phyloP scores from a whole-genome alignment of 2,113 vertebrate genomes.

The Perccottus glenii region DNA sequence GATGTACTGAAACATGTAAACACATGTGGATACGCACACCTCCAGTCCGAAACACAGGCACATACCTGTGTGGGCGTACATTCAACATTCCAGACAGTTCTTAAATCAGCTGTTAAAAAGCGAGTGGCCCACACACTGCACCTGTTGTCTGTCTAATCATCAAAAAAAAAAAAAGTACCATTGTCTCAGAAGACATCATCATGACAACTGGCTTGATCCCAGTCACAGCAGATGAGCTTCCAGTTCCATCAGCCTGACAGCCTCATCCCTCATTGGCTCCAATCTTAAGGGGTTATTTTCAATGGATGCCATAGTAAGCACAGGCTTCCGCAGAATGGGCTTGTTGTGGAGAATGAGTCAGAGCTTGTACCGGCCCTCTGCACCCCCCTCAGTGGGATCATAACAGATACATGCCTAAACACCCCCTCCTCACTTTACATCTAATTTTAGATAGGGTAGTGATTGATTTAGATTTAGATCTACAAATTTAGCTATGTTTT shows the following conservation, averaged over 20 bases:
- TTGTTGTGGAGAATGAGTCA: conserved; percentile 72
- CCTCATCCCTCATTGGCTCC: conserved; percentile 26
- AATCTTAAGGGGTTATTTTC: conserved; percentile 42
- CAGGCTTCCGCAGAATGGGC: conserved; percentile 46
- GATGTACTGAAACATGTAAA: conserved; percentile 48
- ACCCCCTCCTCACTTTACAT: conserved; percentile 35
- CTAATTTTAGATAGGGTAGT: conserved; percentile 40
- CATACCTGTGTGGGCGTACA: conserved; percentile 12
- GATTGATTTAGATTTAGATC: conserved; percentile 1
- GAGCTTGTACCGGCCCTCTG: conserved; percentile 63
- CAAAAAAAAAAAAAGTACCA: conserved; percentile 25
- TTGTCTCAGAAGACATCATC: conserved; percentile 36
- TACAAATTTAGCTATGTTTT: conserved; percentile 32
- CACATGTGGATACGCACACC: conserved; percentile 41
- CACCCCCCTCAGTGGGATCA: conserved; percentile 63
- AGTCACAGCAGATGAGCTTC: conserved; percentile 36
- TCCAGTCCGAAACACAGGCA: conserved; percentile 14
- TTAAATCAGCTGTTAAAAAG: conserved; percentile 5
- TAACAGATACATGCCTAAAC: conserved; percentile 54
- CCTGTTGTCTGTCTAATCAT: conserved; percentile 28
- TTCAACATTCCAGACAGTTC: background rate
- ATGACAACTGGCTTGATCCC: conserved; percentile 36
- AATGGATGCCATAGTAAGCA: conserved; percentile 59
- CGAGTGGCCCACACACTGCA: conserved; percentile 16
- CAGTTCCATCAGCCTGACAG: conserved; percentile 35